Base-by-base conservation (phyloP, 2,113 vertebrate species). In the Copsychus sechellarum region DNA sequence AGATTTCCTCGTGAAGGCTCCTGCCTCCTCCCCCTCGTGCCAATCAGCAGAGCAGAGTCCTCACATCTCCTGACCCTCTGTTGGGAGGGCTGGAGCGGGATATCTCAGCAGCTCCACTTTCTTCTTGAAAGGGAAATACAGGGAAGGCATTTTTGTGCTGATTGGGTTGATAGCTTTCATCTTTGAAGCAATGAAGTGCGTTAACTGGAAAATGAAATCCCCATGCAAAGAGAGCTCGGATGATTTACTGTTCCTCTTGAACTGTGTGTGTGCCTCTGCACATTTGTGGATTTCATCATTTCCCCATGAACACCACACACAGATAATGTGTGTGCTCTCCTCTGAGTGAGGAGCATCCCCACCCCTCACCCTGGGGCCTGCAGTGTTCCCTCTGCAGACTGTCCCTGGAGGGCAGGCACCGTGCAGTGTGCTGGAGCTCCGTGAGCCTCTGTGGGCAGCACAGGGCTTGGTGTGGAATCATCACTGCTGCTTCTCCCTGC, bases 21-120 rank as follows among this genome's bases (percentile, higher is more conserved):
- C 80, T 65, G 42, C 93, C 47, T 81, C 81, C 73, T 65, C 81
- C 72, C 56, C 28, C 54, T 71, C 26, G 4, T 0, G 0, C 53
- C 15, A 26, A 5, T 69, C 78, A 33, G 56, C 69, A 40, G 78
- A 61, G 82, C 69, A 36, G 71, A 3, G 0, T 15, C 76, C 1
- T 0, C 43, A 1, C 5, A 2, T 29, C 65, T 61, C n/a, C 62
- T 1, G 13, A 6, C 1, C 2, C 25, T 34, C 45, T 3, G 1
- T 2, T 53, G 60, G 54, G 33, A 31, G 28, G 34, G 26, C 34
- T 60, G 29, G 56, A 20, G 21, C 0, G 2, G 62, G 43, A 12
- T 16, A 5, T 51, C 36, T 74, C 4, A 0, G 50, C 67, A 51
- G 54, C 42, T 45, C 21, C 34, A 9, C 36, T 48, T 53, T 15